Evolutionary conservation across 2,888 invertebrate genomes (phyloP).

Genomic region (Agonopterix arenella): DNA sequence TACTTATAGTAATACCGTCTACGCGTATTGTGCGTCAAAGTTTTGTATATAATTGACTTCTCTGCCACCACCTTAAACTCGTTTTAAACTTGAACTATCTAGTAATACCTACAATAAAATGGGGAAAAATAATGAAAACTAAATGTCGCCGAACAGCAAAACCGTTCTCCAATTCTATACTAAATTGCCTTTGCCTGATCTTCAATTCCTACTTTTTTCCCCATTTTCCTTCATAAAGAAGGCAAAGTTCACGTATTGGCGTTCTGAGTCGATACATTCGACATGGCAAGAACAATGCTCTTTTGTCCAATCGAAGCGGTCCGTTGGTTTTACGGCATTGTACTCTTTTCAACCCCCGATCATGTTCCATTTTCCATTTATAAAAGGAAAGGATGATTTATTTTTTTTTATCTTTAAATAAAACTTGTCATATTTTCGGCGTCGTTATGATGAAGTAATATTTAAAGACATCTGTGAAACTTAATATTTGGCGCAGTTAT

Average conservation of each 20-base stretch:
- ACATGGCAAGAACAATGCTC: slow-evolving; percentile 66
- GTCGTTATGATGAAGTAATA: too few relatives aligned
- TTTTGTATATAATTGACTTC: too few relatives aligned
- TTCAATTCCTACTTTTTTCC: slow-evolving; percentile 4
- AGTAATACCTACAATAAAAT: too few relatives aligned
- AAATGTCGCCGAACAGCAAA: too few relatives aligned
- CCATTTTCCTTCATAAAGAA: slow-evolving; percentile 27
- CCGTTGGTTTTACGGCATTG: slow-evolving; percentile 45
- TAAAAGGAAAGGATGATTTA: slow-evolving; percentile 42
- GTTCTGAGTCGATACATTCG: slow-evolving; percentile 62
- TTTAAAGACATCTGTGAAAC: too few relatives aligned
- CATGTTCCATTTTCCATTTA: slow-evolving; percentile 57
- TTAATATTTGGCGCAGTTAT: too few relatives aligned
- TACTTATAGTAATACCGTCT: too few relatives aligned
- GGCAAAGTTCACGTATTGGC: slow-evolving; percentile 51
- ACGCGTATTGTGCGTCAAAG: too few relatives aligned
- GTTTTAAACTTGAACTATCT: too few relatives aligned
- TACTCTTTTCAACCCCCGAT: slow-evolving; percentile 53
- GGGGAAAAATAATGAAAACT: too few relatives aligned
- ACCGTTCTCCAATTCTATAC: too few relatives aligned
- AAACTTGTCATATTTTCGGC: neutral
- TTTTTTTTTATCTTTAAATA: slow-evolving; percentile 26
- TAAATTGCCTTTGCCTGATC: neutral
- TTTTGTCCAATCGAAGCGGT: slow-evolving; percentile 59
- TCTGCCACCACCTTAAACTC: too few relatives aligned